A percentile compares a stretch with the other conserved stretches of the same genome.
These are phyloP conservation scores for Eunapius fragilis DNA, from an alignment of 37 sponge, comb jelly and placozoan species.

Conservation along the genomic window DNA sequence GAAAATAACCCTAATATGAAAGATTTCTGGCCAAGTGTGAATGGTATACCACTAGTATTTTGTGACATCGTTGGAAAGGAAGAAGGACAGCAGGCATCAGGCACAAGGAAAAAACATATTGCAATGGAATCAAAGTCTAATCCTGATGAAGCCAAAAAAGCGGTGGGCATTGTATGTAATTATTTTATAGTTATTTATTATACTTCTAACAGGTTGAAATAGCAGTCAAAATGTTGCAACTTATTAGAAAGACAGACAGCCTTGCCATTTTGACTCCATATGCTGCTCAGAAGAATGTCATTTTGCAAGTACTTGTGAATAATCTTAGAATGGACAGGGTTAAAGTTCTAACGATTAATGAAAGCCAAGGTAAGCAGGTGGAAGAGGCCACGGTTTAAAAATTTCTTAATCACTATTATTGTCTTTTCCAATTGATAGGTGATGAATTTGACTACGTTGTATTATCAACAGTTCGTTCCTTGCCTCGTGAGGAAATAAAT, in stretches of 20 bases:
- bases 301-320: not conserved
- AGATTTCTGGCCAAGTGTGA: constrained; percentile 11
- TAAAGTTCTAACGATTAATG: constrained; percentile 48
- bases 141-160: too few species aligned
- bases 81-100: not conserved
- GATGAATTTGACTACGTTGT: constrained; percentile 81
- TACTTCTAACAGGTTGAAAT: constrained; percentile 38
- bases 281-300: constrained; percentile 49
- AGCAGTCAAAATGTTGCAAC: not conserved
- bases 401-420: too few species aligned
- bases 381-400: too few species aligned
- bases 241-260: too few species aligned
- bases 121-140: too few species aligned
- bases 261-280: constrained; percentile 71
- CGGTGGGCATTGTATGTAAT: too few species aligned
- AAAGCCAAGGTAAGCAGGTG: constrained; percentile 75
- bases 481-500: constrained; percentile 44
- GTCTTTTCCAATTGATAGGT: constrained; percentile 37
- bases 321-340: not conserved
- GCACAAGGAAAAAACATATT: not conserved
- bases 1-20: not conserved
- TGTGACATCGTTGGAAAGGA: not conserved
- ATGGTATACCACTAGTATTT: not conserved
- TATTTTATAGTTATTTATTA: too few species aligned
- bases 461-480: constrained; percentile 72